Evolutionary conservation across 2,888 invertebrate genomes (phyloP).

Genomic region (Himalopsyche tibetana): DNA sequence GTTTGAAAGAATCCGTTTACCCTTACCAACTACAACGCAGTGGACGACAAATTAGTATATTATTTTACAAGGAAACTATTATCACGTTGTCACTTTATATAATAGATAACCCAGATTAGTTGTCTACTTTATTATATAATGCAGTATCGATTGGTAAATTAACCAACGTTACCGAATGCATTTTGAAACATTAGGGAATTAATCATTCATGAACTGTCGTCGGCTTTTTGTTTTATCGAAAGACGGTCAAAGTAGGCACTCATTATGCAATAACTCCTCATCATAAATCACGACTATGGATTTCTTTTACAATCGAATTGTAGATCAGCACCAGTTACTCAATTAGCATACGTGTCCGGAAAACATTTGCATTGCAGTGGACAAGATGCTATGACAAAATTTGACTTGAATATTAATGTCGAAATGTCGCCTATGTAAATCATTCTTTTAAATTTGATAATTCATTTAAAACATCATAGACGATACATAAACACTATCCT

Average conservation of each 20-base stretch:
- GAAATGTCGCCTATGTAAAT: too few relatives aligned
- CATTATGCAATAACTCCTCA: background rate
- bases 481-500: too few relatives aligned
- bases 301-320: conserved; percentile 6
- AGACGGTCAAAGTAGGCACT: background rate
- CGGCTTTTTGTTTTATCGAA: background rate
- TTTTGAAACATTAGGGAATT: background rate
- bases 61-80: too few relatives aligned
- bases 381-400: background rate
- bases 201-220: conserved; percentile 6
- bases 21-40: too few relatives aligned
- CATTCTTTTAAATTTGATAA: too few relatives aligned
- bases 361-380: background rate
- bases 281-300: background rate
- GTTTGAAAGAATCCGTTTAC: too few relatives aligned
- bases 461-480: too few relatives aligned
- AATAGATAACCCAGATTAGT: too few relatives aligned
- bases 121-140: background rate
- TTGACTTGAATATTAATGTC: too few relatives aligned
- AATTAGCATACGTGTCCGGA: conserved; percentile 16
- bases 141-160: conserved; percentile 13
- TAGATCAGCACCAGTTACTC: background rate
- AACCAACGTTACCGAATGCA: background rate
- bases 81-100: too few relatives aligned
- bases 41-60: too few relatives aligned